Evolutionary conservation across 2,888 invertebrate species (phyloP).

Genomic region (Petrolisthes cinctipes): DNA sequence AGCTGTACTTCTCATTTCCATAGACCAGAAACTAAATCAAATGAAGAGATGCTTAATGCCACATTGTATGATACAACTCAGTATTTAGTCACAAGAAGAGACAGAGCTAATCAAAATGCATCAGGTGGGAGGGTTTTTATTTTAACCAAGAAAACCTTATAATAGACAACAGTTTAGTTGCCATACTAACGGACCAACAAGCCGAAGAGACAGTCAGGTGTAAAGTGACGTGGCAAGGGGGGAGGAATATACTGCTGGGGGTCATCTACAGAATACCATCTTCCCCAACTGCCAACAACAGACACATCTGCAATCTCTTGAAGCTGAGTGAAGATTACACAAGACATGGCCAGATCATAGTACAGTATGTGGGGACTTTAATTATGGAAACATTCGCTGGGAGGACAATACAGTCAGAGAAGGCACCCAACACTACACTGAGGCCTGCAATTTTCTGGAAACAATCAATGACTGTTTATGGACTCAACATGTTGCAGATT

Average conservation of each 20-base stretch:
- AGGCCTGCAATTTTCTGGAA: not conserved
- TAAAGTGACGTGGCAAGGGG: not conserved
- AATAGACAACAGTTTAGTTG: not conserved
- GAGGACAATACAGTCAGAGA: not conserved
- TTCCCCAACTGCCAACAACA: not conserved
- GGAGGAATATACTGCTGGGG: not conserved
- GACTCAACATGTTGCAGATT: not conserved
- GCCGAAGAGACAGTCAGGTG: conserved; percentile 5
- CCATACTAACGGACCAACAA: not conserved
- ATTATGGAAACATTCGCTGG: not conserved
- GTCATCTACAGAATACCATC: not conserved
- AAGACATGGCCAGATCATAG: not conserved
- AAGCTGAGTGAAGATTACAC: not conserved
- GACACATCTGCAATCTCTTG: not conserved
- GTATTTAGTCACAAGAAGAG: no score
- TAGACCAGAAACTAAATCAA: no score
- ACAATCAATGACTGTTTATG: not conserved
- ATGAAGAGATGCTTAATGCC: no score
- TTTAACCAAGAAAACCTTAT: not conserved
- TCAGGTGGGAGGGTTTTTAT: no score
- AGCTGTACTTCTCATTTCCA: no score
- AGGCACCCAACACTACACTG: not conserved
- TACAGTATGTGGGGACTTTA: not conserved
- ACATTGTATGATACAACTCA: no score
- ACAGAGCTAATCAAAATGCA: no score